These are phyloP conservation scores for Oxystoma pomonae DNA, from an alignment of 2,888 invertebrate species.

Conservation along the genomic window DNA sequence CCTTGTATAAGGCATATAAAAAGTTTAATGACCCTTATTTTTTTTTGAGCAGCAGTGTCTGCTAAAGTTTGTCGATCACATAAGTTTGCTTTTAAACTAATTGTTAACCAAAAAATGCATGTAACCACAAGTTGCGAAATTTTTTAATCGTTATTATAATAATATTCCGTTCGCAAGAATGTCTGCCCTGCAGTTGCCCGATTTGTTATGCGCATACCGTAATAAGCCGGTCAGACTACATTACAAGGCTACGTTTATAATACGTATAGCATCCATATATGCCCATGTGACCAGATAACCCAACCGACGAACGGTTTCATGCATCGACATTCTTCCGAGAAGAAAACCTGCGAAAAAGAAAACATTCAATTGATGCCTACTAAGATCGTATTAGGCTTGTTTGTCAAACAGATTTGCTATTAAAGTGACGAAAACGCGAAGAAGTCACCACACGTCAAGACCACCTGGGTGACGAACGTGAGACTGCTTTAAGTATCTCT, in stretches of 20 bases:
- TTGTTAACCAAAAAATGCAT: too few relatives aligned
- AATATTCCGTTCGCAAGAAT: too few relatives aligned
- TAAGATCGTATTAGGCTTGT: background rate
- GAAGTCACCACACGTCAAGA: background rate
- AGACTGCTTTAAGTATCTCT: background rate
- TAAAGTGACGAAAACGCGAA: background rate
- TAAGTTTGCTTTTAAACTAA: too few relatives aligned
- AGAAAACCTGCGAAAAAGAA: background rate
- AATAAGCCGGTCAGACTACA: background rate
- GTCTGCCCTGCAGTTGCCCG: background rate
- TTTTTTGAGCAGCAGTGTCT: too few relatives aligned
- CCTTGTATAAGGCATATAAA: too few relatives aligned
- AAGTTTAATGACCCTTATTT: too few relatives aligned
- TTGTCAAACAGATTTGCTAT: background rate
- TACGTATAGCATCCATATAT: background rate
- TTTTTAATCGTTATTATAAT: too few relatives aligned
- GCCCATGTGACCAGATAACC: background rate
- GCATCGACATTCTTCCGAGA: background rate
- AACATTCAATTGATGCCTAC: background rate
- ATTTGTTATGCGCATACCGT: background rate
- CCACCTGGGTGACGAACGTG: background rate
- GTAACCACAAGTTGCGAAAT: too few relatives aligned
- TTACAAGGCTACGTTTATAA: background rate
- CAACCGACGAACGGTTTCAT: background rate
- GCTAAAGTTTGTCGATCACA: too few relatives aligned